phyloP scores from a whole-genome alignment of 2,113 vertebrate species.

The Cololabis saira region DNA sequence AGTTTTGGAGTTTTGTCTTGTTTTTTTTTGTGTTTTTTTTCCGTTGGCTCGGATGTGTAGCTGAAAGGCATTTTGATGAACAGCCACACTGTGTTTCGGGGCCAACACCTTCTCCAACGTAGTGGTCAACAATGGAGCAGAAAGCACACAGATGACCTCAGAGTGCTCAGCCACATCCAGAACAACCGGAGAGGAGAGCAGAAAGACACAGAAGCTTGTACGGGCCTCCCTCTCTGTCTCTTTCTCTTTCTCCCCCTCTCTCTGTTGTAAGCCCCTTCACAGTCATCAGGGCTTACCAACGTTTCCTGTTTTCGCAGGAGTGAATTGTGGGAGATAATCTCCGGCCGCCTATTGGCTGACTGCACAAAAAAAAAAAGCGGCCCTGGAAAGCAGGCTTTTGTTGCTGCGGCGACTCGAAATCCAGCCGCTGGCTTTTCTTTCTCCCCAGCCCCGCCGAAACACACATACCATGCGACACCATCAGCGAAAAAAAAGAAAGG shows the following conservation, averaged over 20 bases:
- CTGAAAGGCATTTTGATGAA: constrained; percentile 32
- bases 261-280: constrained; percentile 75
- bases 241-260: constrained; percentile 33
- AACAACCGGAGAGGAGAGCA: constrained; percentile 70
- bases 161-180: constrained; percentile 69
- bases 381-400: constrained; percentile 81
- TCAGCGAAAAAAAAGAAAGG: constrained; percentile 79
- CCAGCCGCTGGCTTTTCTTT: constrained; percentile 78
- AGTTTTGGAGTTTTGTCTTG: constrained; percentile 12
- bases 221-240: constrained; percentile 50
- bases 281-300: constrained; percentile 79
- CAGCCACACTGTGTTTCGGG: constrained; percentile 6
- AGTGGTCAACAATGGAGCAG: constrained; percentile 50
- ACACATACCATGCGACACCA: constrained; percentile 69
- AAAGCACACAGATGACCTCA: constrained; percentile 78
- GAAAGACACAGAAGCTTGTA: constrained; percentile 71
- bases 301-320: constrained; percentile 81
- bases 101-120: constrained; percentile 41
- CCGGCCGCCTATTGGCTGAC: constrained; percentile 79
- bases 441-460: constrained; percentile 60
- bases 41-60: constrained; percentile 17
- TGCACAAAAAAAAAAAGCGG: constrained; percentile 79
- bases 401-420: constrained; percentile 78
- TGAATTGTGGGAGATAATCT: constrained; percentile 84
- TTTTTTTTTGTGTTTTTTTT: not conserved